Conservation (phyloP, 2,113 vertebrate genomes). For the Albula goreensis region DNA sequence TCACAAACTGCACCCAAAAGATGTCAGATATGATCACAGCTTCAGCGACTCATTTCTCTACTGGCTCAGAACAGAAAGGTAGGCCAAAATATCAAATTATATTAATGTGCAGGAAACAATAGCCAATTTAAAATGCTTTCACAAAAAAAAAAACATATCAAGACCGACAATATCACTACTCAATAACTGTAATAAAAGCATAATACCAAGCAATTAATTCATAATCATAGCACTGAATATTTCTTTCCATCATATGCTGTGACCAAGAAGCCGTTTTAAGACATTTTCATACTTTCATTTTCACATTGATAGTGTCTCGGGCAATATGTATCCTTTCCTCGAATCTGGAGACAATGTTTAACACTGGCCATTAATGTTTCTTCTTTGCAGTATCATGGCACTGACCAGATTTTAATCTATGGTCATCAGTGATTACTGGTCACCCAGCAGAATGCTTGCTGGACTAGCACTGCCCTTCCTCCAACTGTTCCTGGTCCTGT, state of each 20-base stretch:
- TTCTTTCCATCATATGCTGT: background rate
- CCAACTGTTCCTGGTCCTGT: conserved; percentile 49
- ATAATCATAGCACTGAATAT: background rate
- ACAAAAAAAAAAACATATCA: too few relatives aligned
- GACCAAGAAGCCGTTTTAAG: background rate
- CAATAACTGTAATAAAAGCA: background rate
- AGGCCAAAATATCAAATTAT: conserved; percentile 7
- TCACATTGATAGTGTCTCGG: background rate
- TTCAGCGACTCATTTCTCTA: background rate
- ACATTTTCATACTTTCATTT: background rate
- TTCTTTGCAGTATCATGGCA: background rate
- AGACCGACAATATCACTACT: background rate
- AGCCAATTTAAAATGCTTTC: too few relatives aligned
- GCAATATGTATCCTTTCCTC: background rate
- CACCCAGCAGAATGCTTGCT: conserved; percentile 56
- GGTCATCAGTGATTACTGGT: background rate
- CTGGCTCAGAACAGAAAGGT: conserved; percentile 51
- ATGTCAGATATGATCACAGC: conserved; percentile 40
- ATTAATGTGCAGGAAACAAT: background rate
- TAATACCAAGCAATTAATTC: background rate
- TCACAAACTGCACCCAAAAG: too few relatives aligned
- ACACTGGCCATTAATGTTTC: background rate
- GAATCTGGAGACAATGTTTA: background rate
- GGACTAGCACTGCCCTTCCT: conserved; percentile 47
- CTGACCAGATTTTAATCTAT: too few relatives aligned